Evolutionary conservation across 2,113 vertebrate genomes (phyloP), one percentile per base, ranked within the genome.

Genomic region (Lepus europaeus): DNA sequence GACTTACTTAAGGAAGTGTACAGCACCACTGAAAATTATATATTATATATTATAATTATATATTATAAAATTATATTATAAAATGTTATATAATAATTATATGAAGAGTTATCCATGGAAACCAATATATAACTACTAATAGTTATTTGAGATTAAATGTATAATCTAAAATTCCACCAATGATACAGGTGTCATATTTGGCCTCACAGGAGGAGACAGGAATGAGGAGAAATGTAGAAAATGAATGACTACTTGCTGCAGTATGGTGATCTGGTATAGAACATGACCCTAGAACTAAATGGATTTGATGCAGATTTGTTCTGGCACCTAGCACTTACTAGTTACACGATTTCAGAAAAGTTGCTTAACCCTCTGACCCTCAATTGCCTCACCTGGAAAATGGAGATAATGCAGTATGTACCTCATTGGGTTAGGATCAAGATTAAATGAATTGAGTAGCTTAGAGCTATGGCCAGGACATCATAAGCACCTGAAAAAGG

Each of bases 331-430:
- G 17, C n/a, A 51, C 79, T 72, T 83, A 27, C 59, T 36, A 72
- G 23, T 33, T 76, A 39, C 23, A 14, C 59, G 23, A 90, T 23
- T 68, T 93, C 25, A 64, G n/a, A 49, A 63, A 68, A 74, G 81
- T 88, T 59, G 82, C 51, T 59, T 77, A n/a, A 72, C 72, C 49
- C 45, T 78, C 69, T 84, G 85, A 64, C 49, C 45, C 85, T 95
- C 56, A 61, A 49, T 90, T 80, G 85, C 69, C 79, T 93, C 63
- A 56, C 25, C 77, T 85, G n/a, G 73, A 53, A 92, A 72, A 69
- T 92, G 31, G 56, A 33, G 22, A 59, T 39, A 33, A 78, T 2
- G 29, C 17, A 11, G 2, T 66, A 23, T 72, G 68, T 29, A 68
- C 66, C n/a, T 85, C 81, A 0, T 23, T 45, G 72, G 29, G 7